Evolutionary conservation across 2,113 vertebrate species (phyloP).

Genomic region (Siphamia tubifer): DNA sequence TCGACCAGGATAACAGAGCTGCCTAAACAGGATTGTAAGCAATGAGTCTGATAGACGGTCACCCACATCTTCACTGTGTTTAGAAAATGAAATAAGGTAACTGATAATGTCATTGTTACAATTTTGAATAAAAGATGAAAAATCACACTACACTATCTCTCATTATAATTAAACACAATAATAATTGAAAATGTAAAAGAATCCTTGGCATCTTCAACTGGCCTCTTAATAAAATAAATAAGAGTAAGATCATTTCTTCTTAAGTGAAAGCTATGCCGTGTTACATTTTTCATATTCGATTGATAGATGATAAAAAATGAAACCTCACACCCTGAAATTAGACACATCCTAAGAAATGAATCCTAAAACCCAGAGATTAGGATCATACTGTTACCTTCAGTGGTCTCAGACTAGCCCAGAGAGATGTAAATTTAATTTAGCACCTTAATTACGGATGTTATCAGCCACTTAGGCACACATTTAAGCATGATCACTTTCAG

Average conservation of each 20-base stretch:
- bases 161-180: not conserved
- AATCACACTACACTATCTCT: not conserved
- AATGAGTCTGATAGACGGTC: slow-evolving; percentile 15
- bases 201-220: not conserved
- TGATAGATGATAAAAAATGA: slow-evolving; percentile 68
- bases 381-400: slow-evolving; percentile 72
- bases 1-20: slow-evolving; percentile 59
- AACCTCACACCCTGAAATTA: slow-evolving; percentile 77
- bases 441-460: slow-evolving; percentile 80
- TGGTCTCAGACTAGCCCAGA: slow-evolving; percentile 73
- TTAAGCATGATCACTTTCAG: slow-evolving; percentile 78
- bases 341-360: slow-evolving; percentile 64
- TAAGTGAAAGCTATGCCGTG: slow-evolving; percentile 34
- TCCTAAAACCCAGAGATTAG: slow-evolving; percentile 67
- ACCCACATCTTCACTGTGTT: slow-evolving; percentile 13
- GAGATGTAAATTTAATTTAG: slow-evolving; percentile 80
- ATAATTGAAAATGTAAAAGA: not conserved
- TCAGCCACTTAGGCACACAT: slow-evolving; percentile 74
- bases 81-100: not conserved
- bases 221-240: not conserved
- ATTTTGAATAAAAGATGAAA: too few relatives aligned
- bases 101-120: not conserved
- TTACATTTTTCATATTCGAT: slow-evolving; percentile 50
- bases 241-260: slow-evolving; percentile 7
- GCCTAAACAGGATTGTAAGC: slow-evolving; percentile 37